A percentile compares a stretch with the other conserved stretches of the same genome.
Evolutionary conservation across 2,797 vertebrate species (phyloP).

Genomic region (Melanotaenia maccullochi): DNA sequence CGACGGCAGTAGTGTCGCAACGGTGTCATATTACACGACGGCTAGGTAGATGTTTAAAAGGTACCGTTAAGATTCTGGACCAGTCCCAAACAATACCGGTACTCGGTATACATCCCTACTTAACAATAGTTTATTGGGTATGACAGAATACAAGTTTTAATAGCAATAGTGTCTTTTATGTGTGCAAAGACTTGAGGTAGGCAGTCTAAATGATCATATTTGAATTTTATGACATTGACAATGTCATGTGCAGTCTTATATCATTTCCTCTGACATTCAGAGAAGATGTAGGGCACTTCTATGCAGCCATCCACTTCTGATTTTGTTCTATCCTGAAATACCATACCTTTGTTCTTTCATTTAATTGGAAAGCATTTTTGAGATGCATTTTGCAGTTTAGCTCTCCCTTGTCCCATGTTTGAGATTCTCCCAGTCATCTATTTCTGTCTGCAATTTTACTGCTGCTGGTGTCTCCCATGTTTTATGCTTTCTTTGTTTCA

Average conservation of each 20-base stretch:
- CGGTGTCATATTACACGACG: too few species aligned
- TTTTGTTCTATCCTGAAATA: not conserved
- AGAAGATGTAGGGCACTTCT: not conserved
- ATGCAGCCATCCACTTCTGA: not conserved
- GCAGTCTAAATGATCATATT: not conserved
- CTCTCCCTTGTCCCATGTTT: not conserved
- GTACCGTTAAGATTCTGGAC: too few species aligned
- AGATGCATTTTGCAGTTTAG: not conserved
- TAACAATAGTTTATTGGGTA: too few species aligned
- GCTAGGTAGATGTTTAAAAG: too few species aligned
- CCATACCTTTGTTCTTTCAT: not conserved
- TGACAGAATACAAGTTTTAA: too few species aligned
- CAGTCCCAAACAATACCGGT: too few species aligned
- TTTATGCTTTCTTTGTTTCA: not conserved
- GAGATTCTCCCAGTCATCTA: too few species aligned
- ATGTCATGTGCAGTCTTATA: not conserved
- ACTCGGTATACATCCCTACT: too few species aligned
- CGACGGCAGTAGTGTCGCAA: too few species aligned
- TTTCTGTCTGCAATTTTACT: not conserved
- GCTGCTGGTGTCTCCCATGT: not conserved
- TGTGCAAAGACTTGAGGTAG: too few species aligned
- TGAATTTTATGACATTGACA: not conserved
- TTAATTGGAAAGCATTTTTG: not conserved
- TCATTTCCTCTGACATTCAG: too few species aligned
- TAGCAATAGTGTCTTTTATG: too few species aligned